These are phyloP conservation scores for Acanthosepion pharaonis DNA, from an alignment of 2,888 invertebrate genomes.

Conservation along the genomic window DNA sequence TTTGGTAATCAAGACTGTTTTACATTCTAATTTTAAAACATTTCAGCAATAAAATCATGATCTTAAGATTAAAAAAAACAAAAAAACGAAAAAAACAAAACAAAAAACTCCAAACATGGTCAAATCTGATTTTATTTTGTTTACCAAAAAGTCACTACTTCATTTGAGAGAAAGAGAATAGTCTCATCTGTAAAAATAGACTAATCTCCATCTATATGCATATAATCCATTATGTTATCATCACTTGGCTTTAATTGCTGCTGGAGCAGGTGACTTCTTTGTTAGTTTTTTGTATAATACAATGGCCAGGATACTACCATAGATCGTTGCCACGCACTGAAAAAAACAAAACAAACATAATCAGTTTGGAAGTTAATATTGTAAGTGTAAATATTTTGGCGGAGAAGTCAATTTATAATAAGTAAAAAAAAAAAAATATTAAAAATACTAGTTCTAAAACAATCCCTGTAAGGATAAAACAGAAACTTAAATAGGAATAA, in stretches of 20 bases:
- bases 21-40: not conserved
- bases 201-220: not conserved
- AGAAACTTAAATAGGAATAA: too few species aligned
- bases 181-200: not conserved
- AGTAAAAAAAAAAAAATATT: too few species aligned
- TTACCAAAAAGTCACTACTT: not conserved
- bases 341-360: not conserved
- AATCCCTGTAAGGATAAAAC: too few species aligned
- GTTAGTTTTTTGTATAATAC: constrained; percentile 1
- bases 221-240: not conserved
- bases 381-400: not conserved
- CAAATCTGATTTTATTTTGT: not conserved
- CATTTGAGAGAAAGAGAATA: not conserved
- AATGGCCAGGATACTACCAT: not conserved
- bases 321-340: constrained; percentile 36
- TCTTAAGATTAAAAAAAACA: not conserved
- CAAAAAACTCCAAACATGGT: not conserved
- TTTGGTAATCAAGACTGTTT: not conserved
- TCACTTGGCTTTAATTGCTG: not conserved
- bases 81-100: too few species aligned
- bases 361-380: not conserved
- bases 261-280: constrained; percentile 33
- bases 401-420: too few species aligned
- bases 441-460: too few species aligned
- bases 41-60: not conserved